A percentile compares a stretch with the other conserved stretches of the same genome.
These are phyloP conservation scores for Etheostoma cragini DNA, from an alignment of 2,113 vertebrate species.

Conservation along the genomic window DNA sequence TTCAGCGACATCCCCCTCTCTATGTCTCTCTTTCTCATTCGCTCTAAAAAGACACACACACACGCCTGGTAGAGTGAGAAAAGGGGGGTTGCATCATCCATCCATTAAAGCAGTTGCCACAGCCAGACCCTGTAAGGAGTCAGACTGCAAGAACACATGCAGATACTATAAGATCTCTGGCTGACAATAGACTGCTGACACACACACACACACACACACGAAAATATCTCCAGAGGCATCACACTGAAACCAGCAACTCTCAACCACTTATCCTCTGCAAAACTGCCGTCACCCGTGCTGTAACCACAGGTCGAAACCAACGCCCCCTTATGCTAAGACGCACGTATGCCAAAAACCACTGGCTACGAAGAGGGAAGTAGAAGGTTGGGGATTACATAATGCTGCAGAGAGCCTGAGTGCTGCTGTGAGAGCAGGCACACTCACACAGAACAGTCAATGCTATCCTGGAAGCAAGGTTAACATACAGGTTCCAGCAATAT, in stretches of 20 bases:
- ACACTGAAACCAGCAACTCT: slow-evolving; percentile 59
- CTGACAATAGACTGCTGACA: slow-evolving; percentile 8
- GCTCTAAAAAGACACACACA: slow-evolving; percentile 13
- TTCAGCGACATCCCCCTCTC: slow-evolving; percentile 78
- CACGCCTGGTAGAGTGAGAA: slow-evolving; percentile 46
- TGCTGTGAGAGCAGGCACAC: slow-evolving; percentile 36
- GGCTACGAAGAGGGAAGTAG: slow-evolving; percentile 71
- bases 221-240: slow-evolving; percentile 46
- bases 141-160: slow-evolving; percentile 54
- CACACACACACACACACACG: not conserved
- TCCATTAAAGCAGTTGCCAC: slow-evolving; percentile 73
- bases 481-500: slow-evolving; percentile 11
- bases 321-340: slow-evolving; percentile 52
- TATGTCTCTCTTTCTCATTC: slow-evolving; percentile 46
- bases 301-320: slow-evolving; percentile 65
- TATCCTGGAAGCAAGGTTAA: slow-evolving; percentile 27
- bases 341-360: slow-evolving; percentile 63
- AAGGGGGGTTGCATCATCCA: slow-evolving; percentile 78
- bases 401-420: slow-evolving; percentile 56
- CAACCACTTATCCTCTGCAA: slow-evolving; percentile 60
- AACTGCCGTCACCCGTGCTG: slow-evolving; percentile 54
- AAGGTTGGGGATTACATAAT: slow-evolving; percentile 76
- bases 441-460: slow-evolving; percentile 29
- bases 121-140: slow-evolving; percentile 72
- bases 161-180: slow-evolving; percentile 31